Conservation (phyloP, 2,888 invertebrate genomes). For the Nomada ruficornis region DNA sequence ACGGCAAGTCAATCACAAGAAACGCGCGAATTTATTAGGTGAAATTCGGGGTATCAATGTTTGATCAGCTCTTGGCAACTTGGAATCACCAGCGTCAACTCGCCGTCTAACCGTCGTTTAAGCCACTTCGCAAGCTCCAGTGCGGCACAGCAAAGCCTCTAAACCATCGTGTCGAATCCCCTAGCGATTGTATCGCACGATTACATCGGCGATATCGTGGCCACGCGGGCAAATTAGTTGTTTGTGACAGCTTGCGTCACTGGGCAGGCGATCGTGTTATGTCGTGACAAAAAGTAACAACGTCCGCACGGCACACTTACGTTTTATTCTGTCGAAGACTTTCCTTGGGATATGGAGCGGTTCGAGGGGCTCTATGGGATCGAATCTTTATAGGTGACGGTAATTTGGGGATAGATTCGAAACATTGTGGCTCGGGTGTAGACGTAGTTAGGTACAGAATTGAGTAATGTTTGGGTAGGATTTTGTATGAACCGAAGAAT, state of each 20-base stretch:
- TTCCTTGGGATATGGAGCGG: neutral
- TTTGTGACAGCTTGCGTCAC: slow-evolving; percentile 12
- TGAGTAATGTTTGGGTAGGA: too few relatives aligned
- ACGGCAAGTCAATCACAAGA: slow-evolving; percentile 72
- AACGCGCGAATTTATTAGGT: slow-evolving; percentile 77
- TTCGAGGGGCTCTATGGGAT: neutral
- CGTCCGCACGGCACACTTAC: neutral
- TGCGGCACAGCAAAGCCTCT: slow-evolving; percentile 36
- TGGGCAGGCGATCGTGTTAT: slow-evolving; percentile 6
- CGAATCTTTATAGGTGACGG: too few relatives aligned
- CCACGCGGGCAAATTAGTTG: slow-evolving; percentile 14
- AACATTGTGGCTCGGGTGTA: too few relatives aligned
- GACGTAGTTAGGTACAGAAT: too few relatives aligned
- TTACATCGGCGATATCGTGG: slow-evolving; percentile 32
- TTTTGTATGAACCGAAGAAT: too few relatives aligned
- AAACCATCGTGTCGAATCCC: slow-evolving; percentile 53
- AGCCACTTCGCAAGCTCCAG: slow-evolving; percentile 56
- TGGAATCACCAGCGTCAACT: slow-evolving; percentile 61
- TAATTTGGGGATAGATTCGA: too few relatives aligned
- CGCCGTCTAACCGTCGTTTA: slow-evolving; percentile 53
- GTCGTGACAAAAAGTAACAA: neutral
- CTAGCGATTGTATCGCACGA: slow-evolving; percentile 47
- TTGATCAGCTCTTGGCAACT: slow-evolving; percentile 74
- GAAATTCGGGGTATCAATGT: slow-evolving; percentile 74
- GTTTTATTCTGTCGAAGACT: neutral